Evolutionary conservation across 2,888 invertebrate genomes (phyloP).

Genomic region (Coronaproctus castanopsis): DNA sequence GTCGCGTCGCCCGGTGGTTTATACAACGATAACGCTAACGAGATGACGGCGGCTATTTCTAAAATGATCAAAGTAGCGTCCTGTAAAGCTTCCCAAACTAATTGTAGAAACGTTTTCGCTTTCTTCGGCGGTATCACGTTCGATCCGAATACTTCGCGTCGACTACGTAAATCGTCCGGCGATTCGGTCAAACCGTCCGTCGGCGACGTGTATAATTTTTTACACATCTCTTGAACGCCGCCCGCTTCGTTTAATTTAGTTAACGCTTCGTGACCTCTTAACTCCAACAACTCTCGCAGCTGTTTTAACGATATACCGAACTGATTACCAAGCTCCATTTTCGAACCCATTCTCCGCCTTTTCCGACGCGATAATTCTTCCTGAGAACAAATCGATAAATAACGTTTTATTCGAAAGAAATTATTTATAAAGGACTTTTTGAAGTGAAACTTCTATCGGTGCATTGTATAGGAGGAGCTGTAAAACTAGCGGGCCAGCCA

Average conservation of each 20-base stretch:
- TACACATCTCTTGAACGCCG: constrained; percentile 34
- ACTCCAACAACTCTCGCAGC: constrained; percentile 39
- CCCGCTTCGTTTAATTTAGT: constrained; percentile 31
- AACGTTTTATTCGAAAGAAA: too few relatives aligned
- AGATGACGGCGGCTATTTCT: constrained; percentile 38
- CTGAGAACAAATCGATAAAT: too few relatives aligned
- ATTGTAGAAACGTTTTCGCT: constrained; percentile 39
- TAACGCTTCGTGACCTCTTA: constrained; percentile 34
- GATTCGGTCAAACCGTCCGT: constrained; percentile 33
- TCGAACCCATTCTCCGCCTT: constrained; percentile 12
- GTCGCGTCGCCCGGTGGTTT: constrained; percentile 18
- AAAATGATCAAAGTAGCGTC: constrained; percentile 42
- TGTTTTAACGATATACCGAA: constrained; percentile 35
- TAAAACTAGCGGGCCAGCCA: too few relatives aligned
- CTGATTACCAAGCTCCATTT: constrained; percentile 20
- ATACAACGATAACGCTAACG: constrained; percentile 33
- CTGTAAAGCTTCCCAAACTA: constrained; percentile 42
- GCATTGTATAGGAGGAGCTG: too few relatives aligned
- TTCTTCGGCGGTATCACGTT: constrained; percentile 42
- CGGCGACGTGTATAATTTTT: constrained; percentile 35
- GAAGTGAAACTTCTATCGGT: too few relatives aligned
- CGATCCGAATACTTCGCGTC: constrained; percentile 34
- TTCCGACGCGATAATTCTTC: not conserved
- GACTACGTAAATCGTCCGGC: constrained; percentile 30
- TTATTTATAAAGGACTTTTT: too few relatives aligned